These are phyloP conservation scores for Taurulus bubalis DNA, from an alignment of 2,113 vertebrate genomes.

Conservation along the genomic window DNA sequence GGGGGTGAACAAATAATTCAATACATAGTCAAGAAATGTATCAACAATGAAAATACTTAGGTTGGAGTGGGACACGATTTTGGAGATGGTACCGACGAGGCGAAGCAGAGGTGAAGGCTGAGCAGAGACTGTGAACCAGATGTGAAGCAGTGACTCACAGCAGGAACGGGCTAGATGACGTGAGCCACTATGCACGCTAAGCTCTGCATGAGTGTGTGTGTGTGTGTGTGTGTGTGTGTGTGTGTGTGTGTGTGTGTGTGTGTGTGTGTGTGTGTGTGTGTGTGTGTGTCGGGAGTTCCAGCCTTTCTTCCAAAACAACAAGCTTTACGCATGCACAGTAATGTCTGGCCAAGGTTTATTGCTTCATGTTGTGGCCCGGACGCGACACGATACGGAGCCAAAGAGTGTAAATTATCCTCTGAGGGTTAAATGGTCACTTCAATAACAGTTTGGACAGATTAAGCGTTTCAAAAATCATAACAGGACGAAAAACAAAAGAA, in stretches of 20 bases:
- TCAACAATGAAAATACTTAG: background rate
- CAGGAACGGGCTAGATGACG: slow-evolving; percentile 70
- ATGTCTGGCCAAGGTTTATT: slow-evolving; percentile 62
- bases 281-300: slow-evolving; percentile 57
- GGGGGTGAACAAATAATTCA: background rate
- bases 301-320: slow-evolving; percentile 75
- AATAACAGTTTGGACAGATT: slow-evolving; percentile 20
- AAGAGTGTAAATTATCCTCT: slow-evolving; percentile 38
- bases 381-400: slow-evolving; percentile 27
- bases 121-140: slow-evolving; percentile 72
- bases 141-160: slow-evolving; percentile 75
- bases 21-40: background rate
- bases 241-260: too few relatives aligned
- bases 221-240: too few relatives aligned
- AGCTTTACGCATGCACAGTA: slow-evolving; percentile 63
- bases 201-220: slow-evolving; percentile 38
- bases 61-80: slow-evolving; percentile 5
- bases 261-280: too few relatives aligned
- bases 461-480: slow-evolving; percentile 22
- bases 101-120: slow-evolving; percentile 45
- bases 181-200: slow-evolving; percentile 66
- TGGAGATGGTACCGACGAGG: slow-evolving; percentile 27
- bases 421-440: slow-evolving; percentile 33
- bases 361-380: slow-evolving; percentile 58
- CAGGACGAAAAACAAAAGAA: slow-evolving; percentile 9